Conservation (phyloP, 2,888 invertebrate genomes). For the Neoascia interrupta region DNA sequence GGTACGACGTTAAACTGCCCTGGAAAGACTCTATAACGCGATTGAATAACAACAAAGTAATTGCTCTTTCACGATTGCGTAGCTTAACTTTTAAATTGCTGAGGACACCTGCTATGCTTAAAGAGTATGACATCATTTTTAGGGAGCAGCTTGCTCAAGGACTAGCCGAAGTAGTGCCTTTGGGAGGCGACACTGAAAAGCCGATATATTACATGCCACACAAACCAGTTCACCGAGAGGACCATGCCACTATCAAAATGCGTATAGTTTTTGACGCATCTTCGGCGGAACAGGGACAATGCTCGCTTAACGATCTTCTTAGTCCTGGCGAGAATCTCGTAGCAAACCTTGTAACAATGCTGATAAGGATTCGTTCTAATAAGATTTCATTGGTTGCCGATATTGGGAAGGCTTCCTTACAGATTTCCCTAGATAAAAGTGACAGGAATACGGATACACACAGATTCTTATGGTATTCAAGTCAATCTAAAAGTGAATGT, state of each 20-base stretch:
- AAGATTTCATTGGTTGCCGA: conserved; percentile 56
- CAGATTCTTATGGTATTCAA: conserved; percentile 58
- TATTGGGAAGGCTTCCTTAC: conserved; percentile 65
- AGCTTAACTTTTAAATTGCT: conserved; percentile 1
- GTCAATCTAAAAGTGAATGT: conserved; percentile 7
- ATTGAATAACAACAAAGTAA: conserved; percentile 2
- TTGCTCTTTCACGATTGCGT: background rate
- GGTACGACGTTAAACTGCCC: background rate
- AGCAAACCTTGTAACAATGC: conserved; percentile 36
- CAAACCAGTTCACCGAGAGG: conserved; percentile 48
- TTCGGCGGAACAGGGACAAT: conserved; percentile 36
- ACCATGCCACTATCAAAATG: conserved; percentile 43
- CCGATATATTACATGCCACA: conserved; percentile 47
- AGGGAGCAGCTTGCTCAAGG: conserved; percentile 12
- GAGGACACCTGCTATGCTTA: background rate
- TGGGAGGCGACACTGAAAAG: background rate
- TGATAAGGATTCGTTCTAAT: conserved; percentile 60
- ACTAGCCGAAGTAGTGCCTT: background rate
- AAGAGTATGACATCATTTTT: conserved; percentile 44
- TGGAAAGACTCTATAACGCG: background rate
- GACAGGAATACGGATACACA: conserved; percentile 61
- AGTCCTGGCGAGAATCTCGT: conserved; percentile 53
- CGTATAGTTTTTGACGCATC: conserved; percentile 54
- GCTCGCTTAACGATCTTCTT: conserved; percentile 48
- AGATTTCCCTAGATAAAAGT: conserved; percentile 42